A percentile compares a stretch with the other conserved stretches of the same genome.
phyloP scores from a whole-genome alignment of 2,888 invertebrate genomes.

The Temnothorax rugatulus region DNA sequence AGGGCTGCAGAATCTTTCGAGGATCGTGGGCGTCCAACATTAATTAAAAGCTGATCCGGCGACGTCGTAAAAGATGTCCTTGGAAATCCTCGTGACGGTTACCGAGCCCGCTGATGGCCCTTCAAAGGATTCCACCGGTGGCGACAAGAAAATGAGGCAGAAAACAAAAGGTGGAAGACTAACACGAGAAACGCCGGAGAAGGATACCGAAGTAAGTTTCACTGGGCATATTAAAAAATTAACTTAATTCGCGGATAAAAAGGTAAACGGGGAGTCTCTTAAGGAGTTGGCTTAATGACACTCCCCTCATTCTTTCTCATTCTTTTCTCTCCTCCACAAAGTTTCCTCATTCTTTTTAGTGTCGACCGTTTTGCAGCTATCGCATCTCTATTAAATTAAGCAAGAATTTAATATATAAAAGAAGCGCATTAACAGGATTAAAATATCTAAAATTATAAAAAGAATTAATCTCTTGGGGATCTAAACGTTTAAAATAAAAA shows the following conservation, averaged over 20 bases:
- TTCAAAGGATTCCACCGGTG: constrained; percentile 38
- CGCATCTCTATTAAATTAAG: constrained; percentile 44
- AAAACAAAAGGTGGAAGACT: constrained; percentile 30
- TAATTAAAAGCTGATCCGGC: constrained; percentile 71
- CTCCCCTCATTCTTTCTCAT: constrained; percentile 17
- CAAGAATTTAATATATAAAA: constrained; percentile 6
- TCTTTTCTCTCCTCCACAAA: background rate
- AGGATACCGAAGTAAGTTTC: constrained; percentile 62
- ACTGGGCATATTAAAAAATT: constrained; percentile 69
- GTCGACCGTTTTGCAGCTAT: constrained; percentile 37
- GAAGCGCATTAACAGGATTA: background rate
- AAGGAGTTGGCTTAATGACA: constrained; percentile 59
- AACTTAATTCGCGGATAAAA: constrained; percentile 66
- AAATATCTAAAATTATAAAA: background rate
- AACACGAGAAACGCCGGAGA: constrained; percentile 30
- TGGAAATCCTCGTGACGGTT: constrained; percentile 48
- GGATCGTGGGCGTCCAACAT: constrained; percentile 48
- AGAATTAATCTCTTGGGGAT: background rate
- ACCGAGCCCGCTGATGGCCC: constrained; percentile 40
- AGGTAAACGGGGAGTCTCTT: constrained; percentile 64
- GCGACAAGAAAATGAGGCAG: constrained; percentile 44
- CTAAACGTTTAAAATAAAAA: background rate
- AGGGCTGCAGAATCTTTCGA: constrained; percentile 31
- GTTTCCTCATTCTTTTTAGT: constrained; percentile 33
- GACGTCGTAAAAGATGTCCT: constrained; percentile 50